Evolutionary conservation across 2,888 invertebrate genomes (phyloP).

Genomic region (Leptopilina syphax): DNA sequence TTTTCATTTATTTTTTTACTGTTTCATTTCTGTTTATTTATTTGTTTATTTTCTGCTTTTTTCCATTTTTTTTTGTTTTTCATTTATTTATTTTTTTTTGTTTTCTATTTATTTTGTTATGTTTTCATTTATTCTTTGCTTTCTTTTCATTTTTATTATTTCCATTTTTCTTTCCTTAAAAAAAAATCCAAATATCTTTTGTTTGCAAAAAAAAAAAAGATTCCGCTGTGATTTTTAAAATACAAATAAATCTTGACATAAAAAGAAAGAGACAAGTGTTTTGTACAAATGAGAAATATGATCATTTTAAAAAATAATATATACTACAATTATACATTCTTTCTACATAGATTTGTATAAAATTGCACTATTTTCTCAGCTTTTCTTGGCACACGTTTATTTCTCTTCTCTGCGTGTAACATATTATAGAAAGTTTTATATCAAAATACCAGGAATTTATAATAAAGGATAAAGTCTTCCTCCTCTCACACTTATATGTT

Average conservation of each 20-base stretch:
- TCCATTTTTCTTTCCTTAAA: no score
- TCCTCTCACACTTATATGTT: no score
- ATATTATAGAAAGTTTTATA: not conserved
- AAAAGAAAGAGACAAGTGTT: not conserved
- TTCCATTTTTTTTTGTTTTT: no score
- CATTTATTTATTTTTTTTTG: no score
- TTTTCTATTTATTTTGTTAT: no score
- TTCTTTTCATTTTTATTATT: no score
- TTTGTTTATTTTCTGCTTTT: no score
- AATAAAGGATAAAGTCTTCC: not conserved
- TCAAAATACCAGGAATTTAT: constrained; percentile 1
- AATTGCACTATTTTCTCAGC: not conserved
- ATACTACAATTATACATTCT: not conserved
- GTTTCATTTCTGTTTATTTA: no score
- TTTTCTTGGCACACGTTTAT: constrained; percentile 17
- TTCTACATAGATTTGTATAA: not conserved
- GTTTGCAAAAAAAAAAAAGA: not conserved
- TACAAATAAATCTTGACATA: not conserved
- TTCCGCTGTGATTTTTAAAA: not conserved
- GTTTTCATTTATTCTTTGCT: no score
- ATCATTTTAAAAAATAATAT: not conserved
- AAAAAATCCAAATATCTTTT: no score
- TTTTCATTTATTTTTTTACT: no score
- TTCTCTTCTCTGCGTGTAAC: not conserved
- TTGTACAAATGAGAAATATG: not conserved